Conservation (phyloP, 2,888 invertebrate genomes). For the Stegana nigrithorax region DNA sequence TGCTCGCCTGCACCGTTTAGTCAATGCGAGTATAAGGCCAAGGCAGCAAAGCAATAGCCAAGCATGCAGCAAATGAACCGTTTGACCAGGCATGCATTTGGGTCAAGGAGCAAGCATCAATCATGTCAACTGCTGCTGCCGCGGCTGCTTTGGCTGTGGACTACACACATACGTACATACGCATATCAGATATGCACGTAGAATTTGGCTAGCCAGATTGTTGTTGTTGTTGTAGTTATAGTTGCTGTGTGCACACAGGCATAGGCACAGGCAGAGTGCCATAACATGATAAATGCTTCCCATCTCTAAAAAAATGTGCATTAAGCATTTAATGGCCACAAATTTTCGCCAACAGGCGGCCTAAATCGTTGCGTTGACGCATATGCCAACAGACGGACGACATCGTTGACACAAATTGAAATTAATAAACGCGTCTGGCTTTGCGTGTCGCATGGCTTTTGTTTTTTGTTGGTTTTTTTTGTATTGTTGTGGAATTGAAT, state of each 20-base stretch:
- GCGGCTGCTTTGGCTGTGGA: not conserved
- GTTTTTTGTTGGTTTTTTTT: too few species aligned
- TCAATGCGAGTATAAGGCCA: too few species aligned
- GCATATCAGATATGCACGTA: too few species aligned
- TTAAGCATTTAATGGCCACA: conserved; percentile 52
- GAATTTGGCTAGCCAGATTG: too few species aligned
- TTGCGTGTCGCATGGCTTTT: too few species aligned
- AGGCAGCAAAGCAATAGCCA: not conserved
- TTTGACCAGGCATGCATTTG: conserved; percentile 49
- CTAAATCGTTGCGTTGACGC: conserved; percentile 44
- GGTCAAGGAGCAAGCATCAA: conserved; percentile 56
- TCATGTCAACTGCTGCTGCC: conserved; percentile 48
- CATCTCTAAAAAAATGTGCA: too few species aligned
- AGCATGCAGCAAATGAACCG: not conserved
- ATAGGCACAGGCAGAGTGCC: not conserved
- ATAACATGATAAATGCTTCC: conserved; percentile 11
- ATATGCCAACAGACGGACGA: not conserved
- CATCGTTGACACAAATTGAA: conserved; percentile 58
- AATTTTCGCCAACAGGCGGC: conserved; percentile 58
- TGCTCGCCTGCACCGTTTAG: too few species aligned
- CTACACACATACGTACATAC: not conserved
- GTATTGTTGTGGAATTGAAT: too few species aligned
- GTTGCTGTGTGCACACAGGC: not conserved
- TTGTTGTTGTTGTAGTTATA: too few species aligned
- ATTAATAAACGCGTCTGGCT: conserved; percentile 44